Evolutionary conservation across 2,888 invertebrate genomes (phyloP).

Genomic region (Clivina fossor): DNA sequence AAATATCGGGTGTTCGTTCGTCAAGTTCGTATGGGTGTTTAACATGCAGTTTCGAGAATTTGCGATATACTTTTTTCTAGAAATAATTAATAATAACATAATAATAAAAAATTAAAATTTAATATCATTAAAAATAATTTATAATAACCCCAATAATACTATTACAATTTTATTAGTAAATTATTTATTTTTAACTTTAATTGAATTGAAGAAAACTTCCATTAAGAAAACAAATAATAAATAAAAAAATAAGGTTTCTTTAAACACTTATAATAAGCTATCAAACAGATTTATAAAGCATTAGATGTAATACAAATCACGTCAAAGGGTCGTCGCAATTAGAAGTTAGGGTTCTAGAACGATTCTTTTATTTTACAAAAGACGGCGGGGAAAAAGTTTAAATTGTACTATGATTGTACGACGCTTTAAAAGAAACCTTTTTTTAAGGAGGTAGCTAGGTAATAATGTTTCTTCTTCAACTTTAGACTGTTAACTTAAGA

Average conservation of each 20-base stretch:
- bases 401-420: conserved; percentile 46
- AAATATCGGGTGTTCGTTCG: no score
- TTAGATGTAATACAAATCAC: conserved; percentile 1
- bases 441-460: conserved; percentile 32
- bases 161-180: no score
- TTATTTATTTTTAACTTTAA: neutral
- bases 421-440: conserved; percentile 38
- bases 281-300: neutral
- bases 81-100: neutral
- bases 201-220: no score
- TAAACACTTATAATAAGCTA: no score
- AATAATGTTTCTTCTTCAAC: no score
- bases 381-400: conserved; percentile 42
- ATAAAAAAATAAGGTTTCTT: neutral
- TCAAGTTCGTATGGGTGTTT: no score
- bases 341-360: conserved; percentile 15
- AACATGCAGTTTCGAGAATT: no score
- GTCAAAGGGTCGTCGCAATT: conserved; percentile 11
- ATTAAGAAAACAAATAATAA: neutral
- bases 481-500: no score
- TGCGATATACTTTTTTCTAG: no score
- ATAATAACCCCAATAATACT: no score
- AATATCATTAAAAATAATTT: neutral
- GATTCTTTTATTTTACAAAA: conserved; percentile 19
- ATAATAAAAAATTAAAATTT: neutral